Evolutionary conservation across 2,797 vertebrate species (phyloP).

Genomic region (Eulemur mongoz): DNA sequence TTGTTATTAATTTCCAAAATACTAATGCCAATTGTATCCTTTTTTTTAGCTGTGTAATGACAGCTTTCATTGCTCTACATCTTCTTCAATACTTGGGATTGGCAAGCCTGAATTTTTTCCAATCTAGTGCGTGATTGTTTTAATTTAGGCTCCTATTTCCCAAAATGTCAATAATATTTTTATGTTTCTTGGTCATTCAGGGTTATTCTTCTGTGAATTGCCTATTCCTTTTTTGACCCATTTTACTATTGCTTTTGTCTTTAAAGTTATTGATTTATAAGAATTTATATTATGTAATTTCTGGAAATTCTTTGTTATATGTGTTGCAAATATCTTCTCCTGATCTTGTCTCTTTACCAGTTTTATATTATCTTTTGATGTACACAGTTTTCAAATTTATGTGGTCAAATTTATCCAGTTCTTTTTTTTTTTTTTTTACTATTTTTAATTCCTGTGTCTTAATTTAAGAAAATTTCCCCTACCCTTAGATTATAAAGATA

Average conservation of each 20-base stretch:
- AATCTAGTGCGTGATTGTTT: neutral
- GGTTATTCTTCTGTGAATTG: neutral
- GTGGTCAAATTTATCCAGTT: neutral
- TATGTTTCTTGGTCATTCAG: neutral
- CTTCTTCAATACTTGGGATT: neutral
- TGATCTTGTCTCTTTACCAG: neutral
- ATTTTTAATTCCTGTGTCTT: neutral
- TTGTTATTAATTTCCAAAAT: neutral
- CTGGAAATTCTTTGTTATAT: neutral
- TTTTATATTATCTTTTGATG: neutral
- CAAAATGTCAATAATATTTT: neutral
- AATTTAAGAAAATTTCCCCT: neutral
- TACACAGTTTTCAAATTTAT: neutral
- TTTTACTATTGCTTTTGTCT: conserved; percentile 15
- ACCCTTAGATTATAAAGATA: neutral
- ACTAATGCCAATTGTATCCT: neutral
- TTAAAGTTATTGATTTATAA: neutral
- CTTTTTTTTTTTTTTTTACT: neutral
- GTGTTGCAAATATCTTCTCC: neutral
- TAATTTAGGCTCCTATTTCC: neutral
- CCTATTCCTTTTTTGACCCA: neutral
- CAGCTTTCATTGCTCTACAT: neutral
- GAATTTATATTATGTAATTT: neutral
- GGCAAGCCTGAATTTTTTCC: neutral
- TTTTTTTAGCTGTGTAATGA: neutral